Conservation (phyloP, 2,888 invertebrate species). For the Chrysolina americana region DNA sequence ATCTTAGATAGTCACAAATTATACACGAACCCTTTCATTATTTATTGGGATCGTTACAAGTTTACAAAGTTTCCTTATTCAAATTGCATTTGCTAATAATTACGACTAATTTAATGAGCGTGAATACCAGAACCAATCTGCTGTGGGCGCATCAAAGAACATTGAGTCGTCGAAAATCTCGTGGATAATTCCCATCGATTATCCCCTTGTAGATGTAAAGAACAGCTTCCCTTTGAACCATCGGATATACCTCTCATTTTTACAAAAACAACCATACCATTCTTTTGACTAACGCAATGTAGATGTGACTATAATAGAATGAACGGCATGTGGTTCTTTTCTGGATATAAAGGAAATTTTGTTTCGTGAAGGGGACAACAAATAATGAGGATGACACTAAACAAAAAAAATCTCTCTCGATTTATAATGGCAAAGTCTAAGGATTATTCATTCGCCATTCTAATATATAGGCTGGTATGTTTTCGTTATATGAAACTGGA, state of each 20-base stretch:
- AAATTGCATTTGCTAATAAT: too few relatives aligned
- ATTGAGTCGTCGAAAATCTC: neutral
- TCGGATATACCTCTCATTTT: conserved; percentile 16
- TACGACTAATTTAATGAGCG: neutral
- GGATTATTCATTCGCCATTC: too few relatives aligned
- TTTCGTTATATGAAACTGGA: too few relatives aligned
- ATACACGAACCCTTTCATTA: neutral
- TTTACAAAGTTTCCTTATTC: too few relatives aligned
- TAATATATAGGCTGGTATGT: neutral
- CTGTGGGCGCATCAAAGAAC: neutral
- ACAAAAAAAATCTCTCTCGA: neutral
- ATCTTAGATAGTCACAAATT: too few relatives aligned
- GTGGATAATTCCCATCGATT: conserved; percentile 14
- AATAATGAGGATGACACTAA: conserved; percentile 11
- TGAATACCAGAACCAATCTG: neutral
- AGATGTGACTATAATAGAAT: neutral
- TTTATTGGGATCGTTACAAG: too few relatives aligned
- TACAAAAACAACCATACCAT: conserved; percentile 5
- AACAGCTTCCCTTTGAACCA: conserved; percentile 9
- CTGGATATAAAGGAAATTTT: conserved; percentile 9
- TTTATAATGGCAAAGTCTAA: neutral
- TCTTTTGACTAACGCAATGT: conserved; percentile 4
- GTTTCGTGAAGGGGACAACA: conserved; percentile 3
- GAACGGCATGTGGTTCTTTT: conserved; percentile 16
- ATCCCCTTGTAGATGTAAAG: conserved; percentile 12